Conservation (phyloP, 2,797 vertebrate species). For the Labroides dimidiatus region DNA sequence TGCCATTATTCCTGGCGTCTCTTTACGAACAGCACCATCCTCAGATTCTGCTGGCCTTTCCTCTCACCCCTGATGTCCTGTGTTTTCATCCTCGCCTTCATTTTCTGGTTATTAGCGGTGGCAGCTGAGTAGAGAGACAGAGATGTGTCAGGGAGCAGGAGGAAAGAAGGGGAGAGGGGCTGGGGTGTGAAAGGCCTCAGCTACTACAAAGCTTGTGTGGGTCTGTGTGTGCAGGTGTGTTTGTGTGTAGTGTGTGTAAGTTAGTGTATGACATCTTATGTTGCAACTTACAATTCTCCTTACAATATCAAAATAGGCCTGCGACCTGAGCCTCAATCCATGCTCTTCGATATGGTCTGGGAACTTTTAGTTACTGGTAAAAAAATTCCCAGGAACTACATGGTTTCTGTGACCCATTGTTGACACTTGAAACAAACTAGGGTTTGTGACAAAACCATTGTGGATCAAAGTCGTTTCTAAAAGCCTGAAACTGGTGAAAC, state of each 20-base stretch:
- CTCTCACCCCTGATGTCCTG: constrained; percentile 62
- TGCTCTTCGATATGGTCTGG: too few species aligned
- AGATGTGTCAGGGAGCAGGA: constrained; percentile 43
- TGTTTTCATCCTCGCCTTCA: constrained; percentile 65
- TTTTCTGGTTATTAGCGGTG: constrained; percentile 61
- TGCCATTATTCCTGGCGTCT: constrained; percentile 81
- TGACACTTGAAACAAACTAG: too few species aligned
- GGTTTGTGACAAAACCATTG: too few species aligned
- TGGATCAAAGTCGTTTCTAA: too few species aligned
- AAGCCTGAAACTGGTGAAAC: too few species aligned
- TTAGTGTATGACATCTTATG: constrained; percentile 2
- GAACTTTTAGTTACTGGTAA: too few species aligned
- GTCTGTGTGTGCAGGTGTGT: neutral
- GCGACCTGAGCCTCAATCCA: too few species aligned
- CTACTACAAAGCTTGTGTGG: constrained; percentile 10
- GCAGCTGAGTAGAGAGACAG: constrained; percentile 26
- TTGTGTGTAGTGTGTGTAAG: constrained; percentile 13
- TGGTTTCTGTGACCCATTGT: too few species aligned
- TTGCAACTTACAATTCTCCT: too few species aligned
- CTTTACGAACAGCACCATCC: constrained; percentile 80
- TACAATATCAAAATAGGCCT: too few species aligned
- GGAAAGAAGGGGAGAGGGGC: too few species aligned
- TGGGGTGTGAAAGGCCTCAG: constrained; percentile 3
- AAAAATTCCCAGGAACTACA: too few species aligned
- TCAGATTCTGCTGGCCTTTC: constrained; percentile 64